These are phyloP conservation scores for Cathartes aura DNA, from an alignment of 2,113 vertebrate species.

Conservation along the genomic window DNA sequence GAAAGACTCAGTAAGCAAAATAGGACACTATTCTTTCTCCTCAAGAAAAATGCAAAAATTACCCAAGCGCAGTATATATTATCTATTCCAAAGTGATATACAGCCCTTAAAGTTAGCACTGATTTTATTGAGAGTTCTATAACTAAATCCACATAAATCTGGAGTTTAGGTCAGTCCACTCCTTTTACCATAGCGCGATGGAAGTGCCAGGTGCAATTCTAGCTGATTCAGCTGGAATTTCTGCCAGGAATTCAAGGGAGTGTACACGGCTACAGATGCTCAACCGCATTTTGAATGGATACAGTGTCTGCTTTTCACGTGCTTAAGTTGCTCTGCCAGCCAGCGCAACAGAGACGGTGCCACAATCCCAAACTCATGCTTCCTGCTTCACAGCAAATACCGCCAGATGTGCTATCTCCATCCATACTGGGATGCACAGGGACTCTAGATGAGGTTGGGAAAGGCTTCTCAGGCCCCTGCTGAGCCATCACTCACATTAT, in stretches of 20 bases:
- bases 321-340: conserved; percentile 14
- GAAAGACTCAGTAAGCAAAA: conserved; percentile 13
- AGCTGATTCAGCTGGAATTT: conserved; percentile 64
- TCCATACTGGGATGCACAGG: background rate
- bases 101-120: background rate
- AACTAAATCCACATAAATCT: conserved; percentile 62
- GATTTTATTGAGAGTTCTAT: conserved; percentile 39
- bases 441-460: background rate
- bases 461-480: conserved; percentile 3
- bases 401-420: conserved; percentile 42
- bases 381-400: conserved; percentile 31
- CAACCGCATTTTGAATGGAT: conserved; percentile 17
- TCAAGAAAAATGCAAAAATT: background rate
- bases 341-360: background rate
- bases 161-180: conserved; percentile 13
- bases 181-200: background rate
- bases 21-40: background rate
- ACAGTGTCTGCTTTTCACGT: conserved; percentile 34
- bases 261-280: conserved; percentile 29
- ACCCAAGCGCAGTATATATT: background rate
- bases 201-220: conserved; percentile 54
- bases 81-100: background rate
- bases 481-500: background rate
- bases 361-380: background rate
- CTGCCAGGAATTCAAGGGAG: conserved; percentile 57